Conservation (phyloP, 2,113 vertebrate species). For the Eulemur macaco region DNA sequence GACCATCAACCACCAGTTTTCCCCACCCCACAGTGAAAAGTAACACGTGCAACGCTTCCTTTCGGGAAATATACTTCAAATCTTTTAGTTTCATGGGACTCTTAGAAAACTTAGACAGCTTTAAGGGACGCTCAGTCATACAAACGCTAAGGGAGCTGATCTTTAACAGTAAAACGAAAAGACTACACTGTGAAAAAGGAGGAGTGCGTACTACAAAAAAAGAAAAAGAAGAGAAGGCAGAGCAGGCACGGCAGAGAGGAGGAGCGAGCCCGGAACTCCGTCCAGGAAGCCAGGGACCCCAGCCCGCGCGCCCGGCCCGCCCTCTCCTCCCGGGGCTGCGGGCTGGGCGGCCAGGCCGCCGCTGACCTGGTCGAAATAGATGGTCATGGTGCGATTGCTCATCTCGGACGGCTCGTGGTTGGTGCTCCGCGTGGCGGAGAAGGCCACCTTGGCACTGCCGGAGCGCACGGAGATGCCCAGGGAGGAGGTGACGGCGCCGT, state of each 20-base stretch:
- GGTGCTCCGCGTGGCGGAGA: constrained; percentile 96
- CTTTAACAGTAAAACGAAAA: background rate
- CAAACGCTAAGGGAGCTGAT: background rate
- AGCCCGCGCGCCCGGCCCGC: background rate
- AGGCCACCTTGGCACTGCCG: constrained; percentile 97
- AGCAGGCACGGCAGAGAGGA: too few relatives aligned
- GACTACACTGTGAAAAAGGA: rapidly evolving
- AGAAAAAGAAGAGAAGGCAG: rapidly evolving
- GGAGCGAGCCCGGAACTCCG: background rate
- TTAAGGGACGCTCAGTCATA: background rate
- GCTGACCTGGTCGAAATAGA: constrained; percentile 99
- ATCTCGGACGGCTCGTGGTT: constrained; percentile 98
- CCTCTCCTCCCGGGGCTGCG: rapidly evolving
- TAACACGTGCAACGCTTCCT: background rate
- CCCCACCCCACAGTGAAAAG: background rate
- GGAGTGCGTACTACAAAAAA: rapidly evolving
- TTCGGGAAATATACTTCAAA: background rate
- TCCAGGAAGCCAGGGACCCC: background rate
- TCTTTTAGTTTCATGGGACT: background rate
- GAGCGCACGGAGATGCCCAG: constrained; percentile 97
- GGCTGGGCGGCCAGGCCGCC: background rate
- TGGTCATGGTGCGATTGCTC: constrained; percentile 99
- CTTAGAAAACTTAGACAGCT: background rate
- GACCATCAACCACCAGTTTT: background rate
- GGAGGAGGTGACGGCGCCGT: constrained; percentile 96